Evolutionary conservation across 2,888 invertebrate genomes (phyloP).

Genomic region (Kryphioiulus occultus): DNA sequence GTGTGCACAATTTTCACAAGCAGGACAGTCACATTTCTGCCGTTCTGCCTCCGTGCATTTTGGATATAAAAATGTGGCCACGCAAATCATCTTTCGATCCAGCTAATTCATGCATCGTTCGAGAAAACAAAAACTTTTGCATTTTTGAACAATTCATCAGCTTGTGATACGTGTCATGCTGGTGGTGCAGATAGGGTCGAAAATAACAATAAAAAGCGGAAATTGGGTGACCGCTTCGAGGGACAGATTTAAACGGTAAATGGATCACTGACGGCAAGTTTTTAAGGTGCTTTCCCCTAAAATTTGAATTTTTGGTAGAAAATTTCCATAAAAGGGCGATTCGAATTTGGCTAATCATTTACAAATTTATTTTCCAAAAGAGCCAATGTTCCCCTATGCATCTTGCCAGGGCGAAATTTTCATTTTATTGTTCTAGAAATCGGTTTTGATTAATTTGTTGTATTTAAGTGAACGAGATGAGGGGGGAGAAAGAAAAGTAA

Average conservation of each 20-base stretch:
- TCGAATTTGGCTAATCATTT: background rate
- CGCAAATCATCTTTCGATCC: background rate
- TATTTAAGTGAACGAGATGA: background rate
- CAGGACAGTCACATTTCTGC: conserved; percentile 16
- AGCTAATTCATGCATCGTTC: background rate
- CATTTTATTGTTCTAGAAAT: background rate
- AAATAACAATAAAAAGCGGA: background rate
- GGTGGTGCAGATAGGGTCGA: background rate
- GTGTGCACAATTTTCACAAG: background rate
- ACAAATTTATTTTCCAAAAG: background rate
- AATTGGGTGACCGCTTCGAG: conserved; percentile 12
- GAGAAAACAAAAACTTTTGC: background rate
- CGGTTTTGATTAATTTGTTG: background rate
- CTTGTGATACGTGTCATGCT: background rate
- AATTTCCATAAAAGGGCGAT: background rate
- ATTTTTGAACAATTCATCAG: conserved; percentile 17
- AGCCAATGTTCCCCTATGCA: background rate
- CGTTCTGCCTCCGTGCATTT: background rate
- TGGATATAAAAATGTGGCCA: background rate
- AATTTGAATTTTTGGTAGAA: background rate
- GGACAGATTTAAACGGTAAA: background rate
- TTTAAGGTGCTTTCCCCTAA: background rate
- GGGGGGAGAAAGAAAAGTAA: too few relatives aligned
- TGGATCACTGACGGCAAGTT: background rate
- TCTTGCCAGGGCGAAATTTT: background rate